Conservation (phyloP, 2,797 vertebrate species). For the Chaenodraco wilsoni region DNA sequence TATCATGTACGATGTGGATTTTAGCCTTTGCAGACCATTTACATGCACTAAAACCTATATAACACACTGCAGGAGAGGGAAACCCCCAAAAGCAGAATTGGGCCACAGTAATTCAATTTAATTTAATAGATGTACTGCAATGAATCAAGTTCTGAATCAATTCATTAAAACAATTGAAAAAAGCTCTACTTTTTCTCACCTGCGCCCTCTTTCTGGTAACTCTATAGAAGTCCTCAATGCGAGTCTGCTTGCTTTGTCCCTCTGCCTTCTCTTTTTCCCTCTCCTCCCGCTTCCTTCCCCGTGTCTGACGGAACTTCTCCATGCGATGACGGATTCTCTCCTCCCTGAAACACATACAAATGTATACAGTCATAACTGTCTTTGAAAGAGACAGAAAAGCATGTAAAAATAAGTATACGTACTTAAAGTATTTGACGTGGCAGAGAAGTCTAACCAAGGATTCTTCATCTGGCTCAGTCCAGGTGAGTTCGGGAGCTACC, state of each 20-base stretch:
- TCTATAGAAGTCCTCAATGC: slow-evolving; percentile 78
- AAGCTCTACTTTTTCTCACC: slow-evolving; percentile 43
- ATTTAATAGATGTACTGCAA: neutral
- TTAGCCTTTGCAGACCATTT: too few relatives aligned
- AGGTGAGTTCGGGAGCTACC: slow-evolving; percentile 65
- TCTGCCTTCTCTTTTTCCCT: slow-evolving; percentile 62
- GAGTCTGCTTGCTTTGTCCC: slow-evolving; percentile 68
- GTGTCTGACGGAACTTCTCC: slow-evolving; percentile 73
- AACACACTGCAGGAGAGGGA: too few relatives aligned
- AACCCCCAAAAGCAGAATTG: too few relatives aligned
- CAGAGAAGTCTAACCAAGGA: slow-evolving; percentile 82
- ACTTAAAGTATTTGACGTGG: slow-evolving; percentile 75
- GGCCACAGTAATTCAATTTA: neutral
- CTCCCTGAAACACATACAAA: slow-evolving; percentile 66
- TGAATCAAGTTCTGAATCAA: neutral
- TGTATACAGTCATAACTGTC: neutral
- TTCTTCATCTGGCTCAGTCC: slow-evolving; percentile 84
- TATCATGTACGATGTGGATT: too few relatives aligned
- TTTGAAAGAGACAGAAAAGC: slow-evolving; percentile 1
- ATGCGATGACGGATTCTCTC: slow-evolving; percentile 73
- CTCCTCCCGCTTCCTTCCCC: slow-evolving; percentile 60
- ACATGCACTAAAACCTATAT: too few relatives aligned
- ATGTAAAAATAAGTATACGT: slow-evolving; percentile 28
- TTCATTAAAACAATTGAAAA: too few relatives aligned
- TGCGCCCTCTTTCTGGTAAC: slow-evolving; percentile 78